Evolutionary conservation across 2,888 invertebrate species (phyloP), one percentile per base, ranked within the genome.

Genomic region (Synergus japonicus): DNA sequence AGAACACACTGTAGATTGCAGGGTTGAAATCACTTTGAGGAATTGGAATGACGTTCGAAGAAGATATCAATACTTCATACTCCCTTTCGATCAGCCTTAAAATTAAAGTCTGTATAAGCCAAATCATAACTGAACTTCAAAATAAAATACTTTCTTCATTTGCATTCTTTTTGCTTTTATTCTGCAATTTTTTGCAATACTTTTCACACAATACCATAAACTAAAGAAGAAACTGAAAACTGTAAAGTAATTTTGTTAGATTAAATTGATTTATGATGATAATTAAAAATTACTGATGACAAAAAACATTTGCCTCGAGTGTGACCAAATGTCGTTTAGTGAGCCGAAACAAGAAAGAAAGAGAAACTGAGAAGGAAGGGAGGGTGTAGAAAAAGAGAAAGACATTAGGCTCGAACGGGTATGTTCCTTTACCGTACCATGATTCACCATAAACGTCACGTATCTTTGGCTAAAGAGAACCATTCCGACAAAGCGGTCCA

Each of bases 361-460:
- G 80, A 77, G 76, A 18, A 76, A 49, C 54, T 66, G 58, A 37
- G 15, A 44, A 43, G 46, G 63, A 22, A n/a, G 63, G 60, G 65
- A 76, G 29, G 67, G 49, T 15, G n/a, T 60, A 81, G 65, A 66
- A 80, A 83, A 82, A 81, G 77, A 80, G 82, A 83, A 81, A 80
- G 79, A 83, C 83, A 83, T 83, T 79, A 83, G 79, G 77, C 79
- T 79, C 77, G 78, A 82, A 82, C 79, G 77, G 79, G 82, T 73
- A 58, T 78, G 78, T 80, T 77, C 86, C 84, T 88, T 88, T 88
- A 88, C 88, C 86, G 88, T 88, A 88, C 86, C 86, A 86, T 87
- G 86, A 83, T 83, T 87, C 84, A 84, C 87, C 86, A 87, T 89
- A 89, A 89, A 89, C 86, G 89, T 89, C 89, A 88, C 88, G 88